Conservation (phyloP, 2,797 vertebrate genomes). For the Notoglanidium macrostoma region DNA sequence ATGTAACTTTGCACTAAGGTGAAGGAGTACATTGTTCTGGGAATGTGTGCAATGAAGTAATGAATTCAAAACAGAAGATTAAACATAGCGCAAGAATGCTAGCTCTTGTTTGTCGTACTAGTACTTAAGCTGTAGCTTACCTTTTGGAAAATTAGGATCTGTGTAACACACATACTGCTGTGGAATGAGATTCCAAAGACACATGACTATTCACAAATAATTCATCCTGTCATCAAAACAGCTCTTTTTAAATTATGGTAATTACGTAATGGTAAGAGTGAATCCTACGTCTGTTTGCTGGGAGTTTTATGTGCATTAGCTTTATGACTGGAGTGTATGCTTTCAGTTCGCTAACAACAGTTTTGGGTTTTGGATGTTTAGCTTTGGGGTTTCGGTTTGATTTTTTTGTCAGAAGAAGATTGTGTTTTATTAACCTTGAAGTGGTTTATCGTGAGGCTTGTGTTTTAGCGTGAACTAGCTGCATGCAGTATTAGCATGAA, state of each 20-base stretch:
- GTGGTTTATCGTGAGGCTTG: slow-evolving; percentile 24
- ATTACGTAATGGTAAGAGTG: not conserved
- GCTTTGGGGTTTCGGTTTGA: not conserved
- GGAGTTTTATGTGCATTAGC: not conserved
- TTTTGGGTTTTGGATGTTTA: not conserved
- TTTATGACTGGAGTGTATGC: not conserved
- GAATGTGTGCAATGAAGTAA: not conserved
- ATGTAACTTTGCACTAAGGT: slow-evolving; percentile 12
- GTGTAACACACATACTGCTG: not conserved
- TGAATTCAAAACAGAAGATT: slow-evolving; percentile 12
- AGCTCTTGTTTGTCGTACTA: not conserved
- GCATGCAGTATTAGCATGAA: slow-evolving; percentile 38
- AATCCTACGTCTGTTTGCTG: not conserved
- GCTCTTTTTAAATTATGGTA: not conserved
- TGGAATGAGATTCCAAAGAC: not conserved
- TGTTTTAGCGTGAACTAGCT: slow-evolving; percentile 18
- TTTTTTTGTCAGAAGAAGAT: slow-evolving; percentile 19
- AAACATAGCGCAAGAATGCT: not conserved
- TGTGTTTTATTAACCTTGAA: slow-evolving; percentile 33
- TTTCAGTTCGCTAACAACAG: not conserved
- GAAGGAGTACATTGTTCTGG: not conserved
- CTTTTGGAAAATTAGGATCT: not conserved
- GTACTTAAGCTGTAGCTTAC: not conserved
- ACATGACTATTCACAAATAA: too few relatives aligned
- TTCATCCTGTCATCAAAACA: not conserved